Conservation (phyloP, 1,140 invertebrate genomes). For the Polypedilum pembai region DNA sequence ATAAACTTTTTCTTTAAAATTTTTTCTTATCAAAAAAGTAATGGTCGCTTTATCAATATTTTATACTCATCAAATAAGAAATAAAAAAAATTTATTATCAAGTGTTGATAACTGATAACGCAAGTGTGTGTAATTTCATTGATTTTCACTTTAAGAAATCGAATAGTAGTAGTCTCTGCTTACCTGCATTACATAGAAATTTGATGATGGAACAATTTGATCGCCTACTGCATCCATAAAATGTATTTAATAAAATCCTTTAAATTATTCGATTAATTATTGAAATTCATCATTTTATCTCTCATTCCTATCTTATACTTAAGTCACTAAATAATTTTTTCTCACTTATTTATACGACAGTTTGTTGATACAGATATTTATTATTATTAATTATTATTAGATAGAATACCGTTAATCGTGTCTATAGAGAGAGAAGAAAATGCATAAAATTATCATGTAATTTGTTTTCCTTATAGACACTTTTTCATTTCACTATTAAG, state of each 20-base stretch:
- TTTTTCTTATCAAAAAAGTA: neutral
- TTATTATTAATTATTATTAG: too few species aligned
- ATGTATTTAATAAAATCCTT: slow-evolving; percentile 6
- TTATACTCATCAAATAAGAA: neutral
- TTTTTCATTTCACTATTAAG: neutral
- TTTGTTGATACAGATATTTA: too few species aligned
- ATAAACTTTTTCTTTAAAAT: neutral
- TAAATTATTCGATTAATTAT: neutral
- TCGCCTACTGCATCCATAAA: slow-evolving; percentile 45
- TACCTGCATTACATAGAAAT: slow-evolving; percentile 45
- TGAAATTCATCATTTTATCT: neutral
- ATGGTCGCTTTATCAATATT: neutral
- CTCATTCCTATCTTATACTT: neutral
- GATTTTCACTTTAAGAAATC: neutral
- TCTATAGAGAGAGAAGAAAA: neutral
- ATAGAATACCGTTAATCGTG: neutral
- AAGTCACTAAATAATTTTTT: too few species aligned
- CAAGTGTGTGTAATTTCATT: neutral
- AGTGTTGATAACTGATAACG: slow-evolving; percentile 5
- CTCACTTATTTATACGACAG: too few species aligned
- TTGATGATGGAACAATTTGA: slow-evolving; percentile 42
- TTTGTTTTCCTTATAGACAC: slow-evolving; percentile 3
- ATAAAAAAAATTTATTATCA: slow-evolving; percentile 5
- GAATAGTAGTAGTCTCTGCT: slow-evolving; percentile 29
- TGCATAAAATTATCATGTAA: slow-evolving; percentile 19